Conservation (phyloP, 1,140 invertebrate species). For the Agrilus planipennis region DNA sequence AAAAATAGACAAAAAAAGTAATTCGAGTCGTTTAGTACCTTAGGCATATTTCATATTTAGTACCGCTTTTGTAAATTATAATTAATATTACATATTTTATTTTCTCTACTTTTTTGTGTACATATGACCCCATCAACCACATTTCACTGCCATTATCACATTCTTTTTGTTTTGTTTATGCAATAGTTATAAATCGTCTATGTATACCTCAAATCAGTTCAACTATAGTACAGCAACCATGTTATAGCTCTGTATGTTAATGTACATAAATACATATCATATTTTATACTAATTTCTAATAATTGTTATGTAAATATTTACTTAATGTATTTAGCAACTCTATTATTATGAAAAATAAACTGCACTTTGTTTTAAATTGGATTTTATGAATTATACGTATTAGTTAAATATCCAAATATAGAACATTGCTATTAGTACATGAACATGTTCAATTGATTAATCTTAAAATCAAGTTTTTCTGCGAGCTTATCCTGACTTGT, state of each 20-base stretch:
- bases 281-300: slow-evolving; percentile 8
- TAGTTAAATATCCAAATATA: too few species aligned
- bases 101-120: neutral
- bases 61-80: too few species aligned
- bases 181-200: slow-evolving; percentile 11
- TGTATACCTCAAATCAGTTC: slow-evolving; percentile 13
- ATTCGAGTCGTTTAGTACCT: too few species aligned
- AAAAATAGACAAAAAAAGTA: too few species aligned
- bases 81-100: too few species aligned
- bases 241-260: neutral
- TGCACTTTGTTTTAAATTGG: neutral
- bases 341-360: neutral
- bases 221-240: slow-evolving; percentile 2
- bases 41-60: too few species aligned
- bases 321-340: too few species aligned
- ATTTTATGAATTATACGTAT: too few species aligned
- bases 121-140: slow-evolving; percentile 6
- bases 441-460: too few species aligned
- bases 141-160: slow-evolving; percentile 8
- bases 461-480: too few species aligned
- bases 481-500: too few species aligned
- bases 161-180: slow-evolving; percentile 4
- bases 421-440: too few species aligned
- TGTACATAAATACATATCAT: slow-evolving; percentile 8
- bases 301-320: slow-evolving; percentile 7